Base-by-base conservation (phyloP, 2,888 invertebrate species). In the Latrodectus elegans region DNA sequence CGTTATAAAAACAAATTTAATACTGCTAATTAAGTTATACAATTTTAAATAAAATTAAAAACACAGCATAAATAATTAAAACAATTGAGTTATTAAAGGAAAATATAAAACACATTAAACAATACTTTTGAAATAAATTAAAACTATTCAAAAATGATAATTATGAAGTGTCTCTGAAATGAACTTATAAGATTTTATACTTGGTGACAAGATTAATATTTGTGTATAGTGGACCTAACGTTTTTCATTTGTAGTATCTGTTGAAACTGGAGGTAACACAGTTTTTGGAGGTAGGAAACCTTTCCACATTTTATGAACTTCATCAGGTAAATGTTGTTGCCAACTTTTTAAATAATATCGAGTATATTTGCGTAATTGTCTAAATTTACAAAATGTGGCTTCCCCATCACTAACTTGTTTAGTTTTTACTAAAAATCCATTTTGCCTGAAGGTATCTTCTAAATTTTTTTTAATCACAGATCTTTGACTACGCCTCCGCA, bases 371-470 rank as follows among this genome's bases (percentile, higher is more conserved):
- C 97, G 94, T 51, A 97, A 93, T 91, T 97, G 97, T 73, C 97
- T 93, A 92, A 97, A 97, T 92, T 97, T 97, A 92, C 97, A 97
- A 91, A 97, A 97, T 0, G 97, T 97, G 0, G 97, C 97, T 91
- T 97, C 97, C 0, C 97, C 97, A 0, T 97, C 97, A 91, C 97
- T 97, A 77, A 97, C 93, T 91, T 97, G 97, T 92, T 97, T 97
- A 0, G 97, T 97, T 92, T 97, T 97, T 83, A 97, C 97, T 74
- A 97, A 93, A 92, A 97, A 97, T 0, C 97, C 97, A 91, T 97
- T 97, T 91, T 97, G 97, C 91, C 96, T 96, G 91, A 97, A 97
- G 0, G 97, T 97, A 92, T 97, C 96, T 92, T 97, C 97, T 10
- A 97, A 93, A 91, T 97, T 97, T 91, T 97, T 97, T 49, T 97